Conservation (phyloP, 2,888 invertebrate genomes). For the Galerucella nymphaeae region DNA sequence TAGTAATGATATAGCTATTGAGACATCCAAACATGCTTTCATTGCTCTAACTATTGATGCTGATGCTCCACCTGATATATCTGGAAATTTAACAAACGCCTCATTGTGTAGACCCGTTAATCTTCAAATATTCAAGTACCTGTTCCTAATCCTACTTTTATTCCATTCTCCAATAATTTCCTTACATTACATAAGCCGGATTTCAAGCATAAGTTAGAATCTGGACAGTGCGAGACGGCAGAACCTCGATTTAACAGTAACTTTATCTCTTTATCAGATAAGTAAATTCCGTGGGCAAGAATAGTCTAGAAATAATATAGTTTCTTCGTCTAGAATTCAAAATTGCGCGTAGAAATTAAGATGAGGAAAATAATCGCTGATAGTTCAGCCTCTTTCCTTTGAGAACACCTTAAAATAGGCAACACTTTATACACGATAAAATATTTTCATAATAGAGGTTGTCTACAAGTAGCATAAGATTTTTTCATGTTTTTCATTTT, state of each 20-base stretch:
- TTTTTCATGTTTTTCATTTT: too few relatives aligned
- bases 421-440: too few relatives aligned
- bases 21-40: slow-evolving; percentile 78
- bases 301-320: slow-evolving; percentile 69
- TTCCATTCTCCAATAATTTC: slow-evolving; percentile 70
- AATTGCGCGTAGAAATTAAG: too few relatives aligned
- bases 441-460: too few relatives aligned
- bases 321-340: too few relatives aligned
- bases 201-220: slow-evolving; percentile 82
- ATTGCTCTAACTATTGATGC: slow-evolving; percentile 82
- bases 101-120: too few relatives aligned
- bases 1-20: slow-evolving; percentile 74
- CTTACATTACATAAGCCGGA: slow-evolving; percentile 86
- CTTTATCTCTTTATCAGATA: slow-evolving; percentile 76
- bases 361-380: too few relatives aligned
- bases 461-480: too few relatives aligned
- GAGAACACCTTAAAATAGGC: too few relatives aligned
- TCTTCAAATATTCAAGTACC: slow-evolving; percentile 67
- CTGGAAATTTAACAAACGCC: slow-evolving; percentile 63
- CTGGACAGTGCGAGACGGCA: slow-evolving; percentile 87
- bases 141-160: slow-evolving; percentile 87
- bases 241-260: slow-evolving; percentile 72
- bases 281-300: slow-evolving; percentile 86
- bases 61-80: slow-evolving; percentile 85
- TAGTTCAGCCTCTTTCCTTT: too few relatives aligned